These are phyloP conservation scores for Drosophila neocordata DNA, from an alignment of 1,140 invertebrate species.

Conservation along the genomic window DNA sequence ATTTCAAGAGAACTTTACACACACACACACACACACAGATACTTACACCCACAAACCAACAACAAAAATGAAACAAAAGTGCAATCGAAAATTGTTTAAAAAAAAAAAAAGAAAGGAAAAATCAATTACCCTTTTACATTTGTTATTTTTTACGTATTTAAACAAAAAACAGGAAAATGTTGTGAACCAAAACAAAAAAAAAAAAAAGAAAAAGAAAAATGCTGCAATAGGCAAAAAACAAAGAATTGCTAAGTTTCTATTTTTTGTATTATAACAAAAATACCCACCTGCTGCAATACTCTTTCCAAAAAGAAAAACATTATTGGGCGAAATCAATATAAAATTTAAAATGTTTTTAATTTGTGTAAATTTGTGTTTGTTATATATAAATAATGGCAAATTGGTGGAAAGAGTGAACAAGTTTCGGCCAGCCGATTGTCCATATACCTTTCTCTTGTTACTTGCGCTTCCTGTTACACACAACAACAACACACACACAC, in stretches of 20 bases:
- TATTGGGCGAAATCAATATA: conserved; percentile 10
- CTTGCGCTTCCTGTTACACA: conserved; percentile 31
- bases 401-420: conserved; percentile 25
- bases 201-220: no score
- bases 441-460: conserved; percentile 17
- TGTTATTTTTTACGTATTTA: conserved; percentile 57
- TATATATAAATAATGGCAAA: neutral
- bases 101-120: conserved; percentile 18
- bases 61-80: conserved; percentile 62
- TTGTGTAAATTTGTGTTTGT: conserved; percentile 54
- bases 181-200: conserved; percentile 43
- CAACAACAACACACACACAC: conserved; percentile 37
- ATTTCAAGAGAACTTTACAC: conserved; percentile 40
- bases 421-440: conserved; percentile 23
- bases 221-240: conserved; percentile 64
- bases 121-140: conserved; percentile 64
- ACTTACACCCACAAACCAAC: conserved; percentile 28
- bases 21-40: conserved; percentile 35
- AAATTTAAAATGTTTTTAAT: conserved; percentile 14
- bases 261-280: neutral
- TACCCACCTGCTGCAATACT: conserved; percentile 55
- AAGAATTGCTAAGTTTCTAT: neutral
- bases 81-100: conserved; percentile 59
- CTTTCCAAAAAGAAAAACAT: conserved; percentile 36
- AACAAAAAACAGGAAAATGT: conserved; percentile 46